A percentile compares a stretch with the other conserved stretches of the same genome.
phyloP scores from a whole-genome alignment of 1,140 invertebrate species.

The Argopecten irradians region DNA sequence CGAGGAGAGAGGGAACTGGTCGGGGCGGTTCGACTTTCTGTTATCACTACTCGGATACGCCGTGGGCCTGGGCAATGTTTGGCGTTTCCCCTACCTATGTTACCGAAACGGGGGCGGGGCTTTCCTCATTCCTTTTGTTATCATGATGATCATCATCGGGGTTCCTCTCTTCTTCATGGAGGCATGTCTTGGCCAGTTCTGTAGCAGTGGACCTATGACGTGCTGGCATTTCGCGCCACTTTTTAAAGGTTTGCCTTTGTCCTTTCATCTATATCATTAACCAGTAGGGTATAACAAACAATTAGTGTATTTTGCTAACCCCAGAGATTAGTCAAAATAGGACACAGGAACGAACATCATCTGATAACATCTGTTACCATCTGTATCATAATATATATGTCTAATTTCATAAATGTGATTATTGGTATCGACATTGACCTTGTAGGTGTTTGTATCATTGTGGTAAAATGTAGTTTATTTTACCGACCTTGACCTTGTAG shows the following conservation, averaged over 20 bases:
- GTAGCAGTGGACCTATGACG: slow-evolving; percentile 86
- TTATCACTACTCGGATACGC: slow-evolving; percentile 93
- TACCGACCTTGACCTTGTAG: slow-evolving; percentile 46
- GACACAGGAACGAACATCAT: too few species aligned
- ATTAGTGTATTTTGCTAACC: too few species aligned
- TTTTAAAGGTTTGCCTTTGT: slow-evolving; percentile 82
- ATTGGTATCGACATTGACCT: too few species aligned
- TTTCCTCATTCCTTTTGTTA: slow-evolving; percentile 84
- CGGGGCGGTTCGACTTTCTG: slow-evolving; percentile 92
- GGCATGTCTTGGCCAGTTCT: slow-evolving; percentile 87
- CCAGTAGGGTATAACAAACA: too few species aligned
- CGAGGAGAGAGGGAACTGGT: slow-evolving; percentile 88
- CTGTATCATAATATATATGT: too few species aligned
- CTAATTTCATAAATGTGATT: too few species aligned
- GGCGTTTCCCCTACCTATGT: slow-evolving; percentile 89
- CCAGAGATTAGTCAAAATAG: too few species aligned
- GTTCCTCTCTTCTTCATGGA: slow-evolving; percentile 87
- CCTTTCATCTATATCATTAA: neutral
- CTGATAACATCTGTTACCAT: too few species aligned
- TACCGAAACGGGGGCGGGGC: slow-evolving; percentile 79
- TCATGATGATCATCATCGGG: slow-evolving; percentile 82
- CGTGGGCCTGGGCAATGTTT: slow-evolving; percentile 94
- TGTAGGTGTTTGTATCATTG: too few species aligned
- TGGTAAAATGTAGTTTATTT: too few species aligned
- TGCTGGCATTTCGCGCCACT: slow-evolving; percentile 89